A percentile compares a stretch with the other conserved stretches of the same genome.
Conservation (phyloP, 2,888 invertebrate genomes). For the Andrena marginata region DNA sequence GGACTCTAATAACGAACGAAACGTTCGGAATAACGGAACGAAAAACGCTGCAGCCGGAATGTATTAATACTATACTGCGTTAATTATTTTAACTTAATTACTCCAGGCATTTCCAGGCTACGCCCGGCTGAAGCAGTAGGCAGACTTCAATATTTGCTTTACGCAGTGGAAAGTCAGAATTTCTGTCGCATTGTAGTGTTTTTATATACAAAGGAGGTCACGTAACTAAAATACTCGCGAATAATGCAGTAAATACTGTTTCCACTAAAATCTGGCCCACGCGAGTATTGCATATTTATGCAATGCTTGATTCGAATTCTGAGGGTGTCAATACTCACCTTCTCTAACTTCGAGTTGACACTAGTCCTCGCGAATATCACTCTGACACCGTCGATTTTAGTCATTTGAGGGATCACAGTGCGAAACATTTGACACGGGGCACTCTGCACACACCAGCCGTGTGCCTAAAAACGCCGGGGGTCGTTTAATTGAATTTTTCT, state of each 20-base stretch:
- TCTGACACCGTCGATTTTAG: not conserved
- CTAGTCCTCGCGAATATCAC: not conserved
- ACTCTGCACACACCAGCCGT: not conserved
- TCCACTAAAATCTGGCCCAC: not conserved
- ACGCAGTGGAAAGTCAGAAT: not conserved
- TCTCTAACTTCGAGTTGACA: not conserved
- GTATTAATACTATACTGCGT: not conserved
- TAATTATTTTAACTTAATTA: not conserved
- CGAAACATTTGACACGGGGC: not conserved
- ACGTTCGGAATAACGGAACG: slow-evolving; percentile 36
- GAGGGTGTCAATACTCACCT: not conserved
- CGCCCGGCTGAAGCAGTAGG: not conserved
- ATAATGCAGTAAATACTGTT: not conserved
- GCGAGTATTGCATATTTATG: not conserved
- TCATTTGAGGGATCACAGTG: not conserved
- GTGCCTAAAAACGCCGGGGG: not conserved
- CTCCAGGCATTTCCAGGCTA: not conserved
- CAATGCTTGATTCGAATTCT: too few relatives aligned
- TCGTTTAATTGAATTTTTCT: slow-evolving; percentile 13
- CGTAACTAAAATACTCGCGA: not conserved
- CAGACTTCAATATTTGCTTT: slow-evolving; percentile 9
- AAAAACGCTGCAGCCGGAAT: slow-evolving; percentile 13
- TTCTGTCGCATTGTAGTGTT: not conserved
- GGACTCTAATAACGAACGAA: slow-evolving; percentile 48
- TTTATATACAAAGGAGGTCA: not conserved